Evolutionary conservation across 2,888 invertebrate species (phyloP).

Genomic region (Cheilosia vulpina): DNA sequence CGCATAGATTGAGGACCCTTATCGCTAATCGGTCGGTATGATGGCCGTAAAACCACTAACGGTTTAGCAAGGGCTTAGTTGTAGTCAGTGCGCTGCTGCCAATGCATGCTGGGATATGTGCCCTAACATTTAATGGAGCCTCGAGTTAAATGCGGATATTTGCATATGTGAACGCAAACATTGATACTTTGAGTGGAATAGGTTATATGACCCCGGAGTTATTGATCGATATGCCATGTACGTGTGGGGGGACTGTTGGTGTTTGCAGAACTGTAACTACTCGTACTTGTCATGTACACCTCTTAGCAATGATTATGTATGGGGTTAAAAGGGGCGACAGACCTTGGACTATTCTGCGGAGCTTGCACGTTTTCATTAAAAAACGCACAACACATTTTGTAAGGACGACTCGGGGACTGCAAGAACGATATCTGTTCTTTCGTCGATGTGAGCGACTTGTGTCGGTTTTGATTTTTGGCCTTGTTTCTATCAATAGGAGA

Average conservation of each 20-base stretch:
- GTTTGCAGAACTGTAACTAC: conserved; percentile 18
- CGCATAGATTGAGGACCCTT: conserved; percentile 49
- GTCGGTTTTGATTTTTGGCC: no score
- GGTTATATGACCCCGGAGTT: conserved; percentile 37
- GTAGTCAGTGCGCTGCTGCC: background rate
- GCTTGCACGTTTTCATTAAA: no score
- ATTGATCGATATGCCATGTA: conserved; percentile 21
- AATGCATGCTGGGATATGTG: background rate
- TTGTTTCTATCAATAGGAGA: no score
- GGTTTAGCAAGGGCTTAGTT: conserved; percentile 36
- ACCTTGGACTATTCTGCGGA: no score
- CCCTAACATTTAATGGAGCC: conserved; percentile 36
- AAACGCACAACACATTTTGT: no score
- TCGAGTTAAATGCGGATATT: conserved; percentile 32
- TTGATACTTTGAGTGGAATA: conserved; percentile 1
- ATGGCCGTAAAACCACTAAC: conserved; percentile 45
- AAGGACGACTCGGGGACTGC: no score
- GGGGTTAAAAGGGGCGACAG: no score
- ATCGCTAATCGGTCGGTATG: conserved; percentile 51
- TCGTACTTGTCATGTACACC: conserved; percentile 12
- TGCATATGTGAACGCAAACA: conserved; percentile 16
- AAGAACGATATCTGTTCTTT: no score
- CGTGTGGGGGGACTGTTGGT: background rate
- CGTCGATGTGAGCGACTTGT: no score
- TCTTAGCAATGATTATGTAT: background rate